Evolutionary conservation across 2,113 vertebrate genomes (phyloP), one percentile per base, ranked within the genome.

Genomic region (Ictalurus punctatus): DNA sequence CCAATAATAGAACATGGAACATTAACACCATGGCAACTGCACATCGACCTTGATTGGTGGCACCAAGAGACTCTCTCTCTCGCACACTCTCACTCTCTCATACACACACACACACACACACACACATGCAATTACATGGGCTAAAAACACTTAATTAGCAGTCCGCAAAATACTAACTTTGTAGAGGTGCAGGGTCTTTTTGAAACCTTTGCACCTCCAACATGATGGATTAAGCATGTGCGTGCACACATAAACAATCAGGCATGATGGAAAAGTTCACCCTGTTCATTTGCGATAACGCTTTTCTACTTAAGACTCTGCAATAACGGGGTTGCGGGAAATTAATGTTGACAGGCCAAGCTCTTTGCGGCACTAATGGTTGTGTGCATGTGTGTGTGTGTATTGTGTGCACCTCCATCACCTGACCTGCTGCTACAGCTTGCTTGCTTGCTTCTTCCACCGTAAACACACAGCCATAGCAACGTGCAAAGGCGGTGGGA

Each of bases 261-360:
- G n/a, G 48, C 44, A 21, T 59, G 56, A 30, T 85, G 89, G 37
- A 91, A 85, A 80, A 56, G 90, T 88, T 63, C 89, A 84, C 85
- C 71, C 63, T 91, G 89, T 90, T 86, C 89, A 37, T 67, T 79
- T 86, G 40, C n/a, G 83, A 67, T 86, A 88, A 90, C 78, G 37
- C 84, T 73, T 85, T 74, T 79, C 88, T 90, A 83, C 86, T 90
- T 91, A 79, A 89, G 48, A 84, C 48, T 85, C 17, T 83, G 87
- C 71, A 89, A n/a, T 81, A 85, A 79, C 69, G 74, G 61, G 79
- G 58, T 56, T 34, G 80, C 21, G 84, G 79, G 73, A 90, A 89
- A 91, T 91, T 91, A 82, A 91, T 91, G 87, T 90, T 37, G 86
- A 90, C 90, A 86, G 74, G 86, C 80, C 37, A 30, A 63, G 86